phyloP scores from a whole-genome alignment of 2,113 vertebrate species.

The Phalacrocorax carbo region DNA sequence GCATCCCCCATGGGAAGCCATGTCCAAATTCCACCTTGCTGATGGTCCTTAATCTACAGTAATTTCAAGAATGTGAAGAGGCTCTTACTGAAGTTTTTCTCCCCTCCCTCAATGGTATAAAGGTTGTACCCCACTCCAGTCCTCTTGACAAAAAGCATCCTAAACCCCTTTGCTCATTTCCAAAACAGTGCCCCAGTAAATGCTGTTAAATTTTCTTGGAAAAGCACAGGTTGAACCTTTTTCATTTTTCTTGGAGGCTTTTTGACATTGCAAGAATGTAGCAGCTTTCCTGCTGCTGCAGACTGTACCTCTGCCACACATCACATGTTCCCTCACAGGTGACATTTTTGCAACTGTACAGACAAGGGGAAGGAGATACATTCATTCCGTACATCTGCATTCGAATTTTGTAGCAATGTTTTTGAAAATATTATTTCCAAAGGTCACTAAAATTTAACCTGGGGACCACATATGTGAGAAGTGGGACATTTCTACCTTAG shows the following conservation, averaged over 20 bases:
- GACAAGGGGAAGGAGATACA: neutral
- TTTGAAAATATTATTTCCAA: neutral
- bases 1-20: neutral
- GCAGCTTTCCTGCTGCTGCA: neutral
- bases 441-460: slow-evolving; percentile 44
- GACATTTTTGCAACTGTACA: neutral
- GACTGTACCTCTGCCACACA: neutral
- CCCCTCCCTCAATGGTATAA: neutral
- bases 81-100: neutral
- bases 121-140: neutral
- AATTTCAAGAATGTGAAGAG: neutral
- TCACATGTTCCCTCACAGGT: neutral
- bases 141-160: neutral
- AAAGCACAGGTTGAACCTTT: neutral
- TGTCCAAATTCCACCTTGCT: neutral
- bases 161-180: neutral
- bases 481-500: slow-evolving; percentile 8
- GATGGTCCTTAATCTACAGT: rapidly evolving
- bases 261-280: neutral
- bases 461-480: neutral
- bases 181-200: neutral
- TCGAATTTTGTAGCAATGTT: slow-evolving; percentile 1
- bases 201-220: neutral
- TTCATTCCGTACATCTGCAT: neutral
- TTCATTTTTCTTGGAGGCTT: neutral